Evolutionary conservation across 2,113 vertebrate species (phyloP).

Genomic region (Hydropotes inermis): DNA sequence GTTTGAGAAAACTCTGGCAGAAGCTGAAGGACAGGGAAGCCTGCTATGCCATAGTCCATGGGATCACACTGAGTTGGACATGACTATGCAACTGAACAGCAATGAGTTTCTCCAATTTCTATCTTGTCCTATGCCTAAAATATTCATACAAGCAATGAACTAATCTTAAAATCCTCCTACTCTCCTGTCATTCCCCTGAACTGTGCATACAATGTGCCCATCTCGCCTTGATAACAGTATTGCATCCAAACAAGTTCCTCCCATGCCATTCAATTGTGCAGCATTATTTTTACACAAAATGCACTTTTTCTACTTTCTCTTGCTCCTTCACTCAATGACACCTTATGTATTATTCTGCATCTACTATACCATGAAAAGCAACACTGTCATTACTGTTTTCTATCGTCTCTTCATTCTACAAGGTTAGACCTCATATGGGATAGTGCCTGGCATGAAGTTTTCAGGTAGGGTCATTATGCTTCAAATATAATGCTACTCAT

Average conservation of each 20-base stretch:
- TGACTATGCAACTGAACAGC: not conserved
- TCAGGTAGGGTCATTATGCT: not conserved
- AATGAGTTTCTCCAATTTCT: not conserved
- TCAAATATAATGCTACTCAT: not conserved
- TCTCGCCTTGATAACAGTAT: not conserved
- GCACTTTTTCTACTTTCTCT: not conserved
- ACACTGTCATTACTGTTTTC: not conserved
- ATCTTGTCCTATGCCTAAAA: not conserved
- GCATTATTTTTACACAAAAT: not conserved
- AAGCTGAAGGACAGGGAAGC: not conserved
- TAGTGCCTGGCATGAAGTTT: not conserved
- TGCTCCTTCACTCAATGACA: not conserved
- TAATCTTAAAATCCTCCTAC: not conserved
- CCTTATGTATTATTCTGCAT: not conserved
- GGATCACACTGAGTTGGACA: not conserved
- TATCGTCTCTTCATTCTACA: not conserved
- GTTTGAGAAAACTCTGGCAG: not conserved
- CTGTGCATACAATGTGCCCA: not conserved
- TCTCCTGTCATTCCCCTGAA: not conserved
- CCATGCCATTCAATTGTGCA: not conserved
- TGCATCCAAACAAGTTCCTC: not conserved
- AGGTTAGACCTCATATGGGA: not conserved
- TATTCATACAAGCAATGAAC: not conserved
- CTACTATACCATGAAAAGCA: not conserved
- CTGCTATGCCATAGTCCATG: not conserved